These are phyloP conservation scores for Cinclus cinclus DNA, from an alignment of 2,113 vertebrate genomes.

Conservation along the genomic window DNA sequence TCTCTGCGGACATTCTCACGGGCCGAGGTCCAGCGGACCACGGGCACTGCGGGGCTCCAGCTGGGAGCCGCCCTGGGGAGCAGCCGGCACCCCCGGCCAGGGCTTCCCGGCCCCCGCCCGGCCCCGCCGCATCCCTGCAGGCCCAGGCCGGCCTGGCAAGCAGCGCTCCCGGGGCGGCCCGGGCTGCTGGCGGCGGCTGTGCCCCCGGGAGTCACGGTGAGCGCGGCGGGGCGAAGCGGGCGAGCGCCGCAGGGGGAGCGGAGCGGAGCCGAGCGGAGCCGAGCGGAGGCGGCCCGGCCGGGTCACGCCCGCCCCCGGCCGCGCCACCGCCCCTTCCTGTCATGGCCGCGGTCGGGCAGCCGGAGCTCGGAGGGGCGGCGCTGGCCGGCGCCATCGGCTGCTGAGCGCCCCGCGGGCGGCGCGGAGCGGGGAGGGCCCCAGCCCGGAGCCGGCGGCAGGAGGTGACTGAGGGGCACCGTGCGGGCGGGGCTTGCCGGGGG, in stretches of 20 bases:
- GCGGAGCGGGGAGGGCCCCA: not conserved
- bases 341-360: not conserved
- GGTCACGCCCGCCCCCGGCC: not conserved
- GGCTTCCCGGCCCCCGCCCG: not conserved
- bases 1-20: fast-evolving
- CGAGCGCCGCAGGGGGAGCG: too few species aligned
- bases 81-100: too few species aligned
- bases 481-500: not conserved
- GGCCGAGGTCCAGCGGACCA: fast-evolving
- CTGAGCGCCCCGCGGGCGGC: not conserved
- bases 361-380: not conserved
- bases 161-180: not conserved
- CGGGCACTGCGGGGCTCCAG: not conserved
- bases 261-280: not conserved
- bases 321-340: too few species aligned
- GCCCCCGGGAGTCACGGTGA: fast-evolving
- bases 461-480: not conserved
- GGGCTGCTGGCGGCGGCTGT: too few species aligned
- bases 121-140: not conserved
- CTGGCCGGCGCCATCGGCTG: not conserved
- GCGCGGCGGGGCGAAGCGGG: too few species aligned
- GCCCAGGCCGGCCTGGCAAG: not conserved
- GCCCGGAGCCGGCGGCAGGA: not conserved
- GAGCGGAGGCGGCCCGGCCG: not conserved
- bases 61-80: too few species aligned